Percentiles rank a stretch among this genome's conserved stretches.
Evolutionary conservation across 2,113 vertebrate species (phyloP).

Genomic region (human (Homo sapiens)): GRCh38 chr6:25664501-25665000

Average conservation of each 20-base stretch:
- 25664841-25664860: background rate
- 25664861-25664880: background rate
- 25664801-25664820: background rate
- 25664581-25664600: background rate
- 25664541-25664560: background rate
- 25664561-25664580: background rate
- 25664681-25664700: background rate
- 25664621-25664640: background rate
- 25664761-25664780: background rate
- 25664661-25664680: background rate
- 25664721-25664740: background rate
- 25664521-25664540: background rate
- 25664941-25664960: constrained; percentile 95
- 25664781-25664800: background rate
- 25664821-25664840: too few relatives aligned
- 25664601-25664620: background rate
- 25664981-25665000: constrained; percentile 93
- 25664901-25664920: background rate
- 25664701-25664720: background rate
- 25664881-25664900: background rate
- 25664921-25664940: constrained; percentile 22
- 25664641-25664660: background rate
- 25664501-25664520: background rate
- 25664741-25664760: background rate
- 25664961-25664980: constrained; percentile 96